Evolutionary conservation across 2,797 vertebrate genomes (phyloP).

Genomic region (Prunella strophiata): DNA sequence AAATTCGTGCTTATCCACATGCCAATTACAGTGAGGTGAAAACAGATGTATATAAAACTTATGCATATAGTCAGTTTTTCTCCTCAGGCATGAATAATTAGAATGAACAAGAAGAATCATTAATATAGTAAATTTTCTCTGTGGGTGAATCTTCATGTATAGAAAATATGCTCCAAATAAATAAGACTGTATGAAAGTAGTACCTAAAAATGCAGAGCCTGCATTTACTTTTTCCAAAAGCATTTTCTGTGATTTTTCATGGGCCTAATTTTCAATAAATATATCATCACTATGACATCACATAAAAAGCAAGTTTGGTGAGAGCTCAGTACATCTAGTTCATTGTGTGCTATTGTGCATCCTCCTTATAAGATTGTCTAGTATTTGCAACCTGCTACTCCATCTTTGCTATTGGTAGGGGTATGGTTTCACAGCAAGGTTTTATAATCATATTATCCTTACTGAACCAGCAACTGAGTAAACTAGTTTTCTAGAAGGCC

Average conservation of each 20-base stretch:
- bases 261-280: neutral
- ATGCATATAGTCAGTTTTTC: neutral
- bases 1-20: neutral
- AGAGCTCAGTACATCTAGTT: neutral
- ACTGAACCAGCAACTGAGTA: neutral
- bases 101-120: neutral
- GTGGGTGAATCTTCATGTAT: neutral
- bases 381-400: neutral
- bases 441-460: neutral
- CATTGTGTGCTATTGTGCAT: neutral
- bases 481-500: neutral
- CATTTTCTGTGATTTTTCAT: neutral
- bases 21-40: constrained; percentile 1
- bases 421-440: neutral
- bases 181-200: neutral
- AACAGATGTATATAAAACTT: neutral
- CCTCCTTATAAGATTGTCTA: neutral
- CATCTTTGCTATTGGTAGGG: neutral
- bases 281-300: neutral
- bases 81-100: constrained; percentile 2
- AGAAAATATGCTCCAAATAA: neutral
- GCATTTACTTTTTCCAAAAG: neutral
- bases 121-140: neutral
- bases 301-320: neutral
- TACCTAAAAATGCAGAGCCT: neutral